These are phyloP conservation scores for Steinernema khuongi DNA, from an alignment of 1,140 invertebrate genomes.

Conservation along the genomic window DNA sequence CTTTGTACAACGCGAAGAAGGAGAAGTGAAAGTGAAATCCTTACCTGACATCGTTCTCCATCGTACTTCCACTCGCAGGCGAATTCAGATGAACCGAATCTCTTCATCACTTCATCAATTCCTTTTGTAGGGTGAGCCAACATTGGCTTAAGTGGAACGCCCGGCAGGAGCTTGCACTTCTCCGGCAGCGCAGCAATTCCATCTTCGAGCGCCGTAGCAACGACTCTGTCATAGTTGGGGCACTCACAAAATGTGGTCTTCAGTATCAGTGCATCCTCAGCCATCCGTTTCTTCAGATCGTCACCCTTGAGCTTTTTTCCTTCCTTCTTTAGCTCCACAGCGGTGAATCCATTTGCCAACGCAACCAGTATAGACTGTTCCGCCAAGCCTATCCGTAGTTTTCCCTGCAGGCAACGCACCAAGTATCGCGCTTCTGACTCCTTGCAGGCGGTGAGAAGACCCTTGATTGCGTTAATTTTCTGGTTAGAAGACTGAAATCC, in stretches of 20 bases:
- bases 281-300: slow-evolving; percentile 73
- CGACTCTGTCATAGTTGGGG: slow-evolving; percentile 84
- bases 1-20: slow-evolving; percentile 23
- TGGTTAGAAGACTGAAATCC: slow-evolving; percentile 70
- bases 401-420: slow-evolving; percentile 83
- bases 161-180: slow-evolving; percentile 69
- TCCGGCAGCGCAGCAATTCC: slow-evolving; percentile 74
- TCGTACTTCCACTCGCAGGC: slow-evolving; percentile 99
- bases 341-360: slow-evolving; percentile 74
- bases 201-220: slow-evolving; percentile 73
- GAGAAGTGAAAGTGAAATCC: slow-evolving; percentile 29
- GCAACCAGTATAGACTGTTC: slow-evolving; percentile 88
- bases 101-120: slow-evolving; percentile 74
- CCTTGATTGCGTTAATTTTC: slow-evolving; percentile 86
- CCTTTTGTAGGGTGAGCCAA: slow-evolving; percentile 94
- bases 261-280: slow-evolving; percentile 72
- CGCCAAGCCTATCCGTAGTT: slow-evolving; percentile 88
- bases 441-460: slow-evolving; percentile 83
- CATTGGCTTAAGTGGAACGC: slow-evolving; percentile 93
- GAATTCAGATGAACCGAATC: slow-evolving; percentile 85
- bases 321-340: slow-evolving; percentile 39
- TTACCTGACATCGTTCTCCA: slow-evolving; percentile 90
- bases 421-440: slow-evolving; percentile 83
- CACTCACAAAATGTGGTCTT: slow-evolving; percentile 88
- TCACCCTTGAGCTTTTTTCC: slow-evolving; percentile 63